phyloP scores from a whole-genome alignment of 2,113 vertebrate genomes.

The Ifrita kowaldi region DNA sequence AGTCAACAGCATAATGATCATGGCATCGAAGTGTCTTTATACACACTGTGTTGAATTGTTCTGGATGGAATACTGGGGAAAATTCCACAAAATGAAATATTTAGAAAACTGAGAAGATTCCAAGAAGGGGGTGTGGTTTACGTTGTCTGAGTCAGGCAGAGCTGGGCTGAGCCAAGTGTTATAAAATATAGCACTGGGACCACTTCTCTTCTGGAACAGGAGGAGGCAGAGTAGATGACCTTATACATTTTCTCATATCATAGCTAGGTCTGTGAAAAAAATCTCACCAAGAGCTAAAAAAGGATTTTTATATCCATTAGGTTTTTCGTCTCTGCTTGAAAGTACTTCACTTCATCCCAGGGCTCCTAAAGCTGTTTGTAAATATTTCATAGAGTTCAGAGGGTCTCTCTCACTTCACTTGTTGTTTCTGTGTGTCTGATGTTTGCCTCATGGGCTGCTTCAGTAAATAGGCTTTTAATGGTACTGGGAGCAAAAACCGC shows the following conservation, averaged over 20 bases:
- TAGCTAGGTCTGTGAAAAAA: neutral
- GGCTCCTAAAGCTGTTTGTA: slow-evolving; percentile 7
- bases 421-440: neutral
- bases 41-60: neutral
- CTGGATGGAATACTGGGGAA: neutral
- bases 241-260: neutral
- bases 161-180: neutral
- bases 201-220: neutral
- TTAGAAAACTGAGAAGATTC: neutral
- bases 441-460: neutral
- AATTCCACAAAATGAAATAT: neutral
- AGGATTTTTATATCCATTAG: slow-evolving; percentile 16
- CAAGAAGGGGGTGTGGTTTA: neutral
- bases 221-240: neutral
- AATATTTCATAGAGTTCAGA: slow-evolving; percentile 44
- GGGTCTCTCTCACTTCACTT: neutral
- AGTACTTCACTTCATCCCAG: slow-evolving; percentile 19
- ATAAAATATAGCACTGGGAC: neutral
- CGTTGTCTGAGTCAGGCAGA: neutral
- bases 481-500: neutral
- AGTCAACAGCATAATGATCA: neutral
- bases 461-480: slow-evolving; percentile 26
- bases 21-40: neutral
- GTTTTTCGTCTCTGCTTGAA: slow-evolving; percentile 6
- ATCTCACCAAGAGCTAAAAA: neutral